Conservation (phyloP, 2,113 vertebrate genomes). For the Planiliza haematocheilus region DNA sequence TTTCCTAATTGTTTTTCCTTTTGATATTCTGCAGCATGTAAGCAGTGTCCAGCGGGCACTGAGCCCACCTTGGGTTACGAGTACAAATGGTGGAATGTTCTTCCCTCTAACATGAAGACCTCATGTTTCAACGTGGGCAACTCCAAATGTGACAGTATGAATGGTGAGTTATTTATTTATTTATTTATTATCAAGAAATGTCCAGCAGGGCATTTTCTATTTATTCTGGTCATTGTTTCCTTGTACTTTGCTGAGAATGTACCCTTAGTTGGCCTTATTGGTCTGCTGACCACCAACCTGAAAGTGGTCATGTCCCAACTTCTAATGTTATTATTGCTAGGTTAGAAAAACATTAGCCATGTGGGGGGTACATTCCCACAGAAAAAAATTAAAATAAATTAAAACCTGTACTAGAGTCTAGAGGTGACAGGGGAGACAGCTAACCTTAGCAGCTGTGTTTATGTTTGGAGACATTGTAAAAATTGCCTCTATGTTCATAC, state of each 20-base stretch:
- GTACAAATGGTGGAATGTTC: slow-evolving; percentile 98
- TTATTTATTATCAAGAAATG: background rate
- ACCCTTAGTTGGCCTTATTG: too few relatives aligned
- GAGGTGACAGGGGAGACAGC: too few relatives aligned
- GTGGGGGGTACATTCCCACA: too few relatives aligned
- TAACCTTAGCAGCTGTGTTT: too few relatives aligned
- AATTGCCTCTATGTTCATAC: too few relatives aligned
- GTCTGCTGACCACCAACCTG: too few relatives aligned
- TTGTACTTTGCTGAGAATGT: background rate
- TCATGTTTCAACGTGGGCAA: slow-evolving; percentile 98
- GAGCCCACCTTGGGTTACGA: slow-evolving; percentile 93
- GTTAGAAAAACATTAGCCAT: too few relatives aligned
- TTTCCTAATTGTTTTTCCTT: background rate
- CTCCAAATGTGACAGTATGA: slow-evolving; percentile 95
- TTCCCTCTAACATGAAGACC: slow-evolving; percentile 95
- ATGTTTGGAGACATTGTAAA: too few relatives aligned
- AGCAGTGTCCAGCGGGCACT: slow-evolving; percentile 91
- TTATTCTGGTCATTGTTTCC: background rate
- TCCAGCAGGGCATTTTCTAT: background rate
- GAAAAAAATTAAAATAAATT: too few relatives aligned
- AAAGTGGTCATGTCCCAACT: too few relatives aligned
- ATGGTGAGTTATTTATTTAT: slow-evolving; percentile 84
- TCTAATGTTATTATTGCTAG: too few relatives aligned
- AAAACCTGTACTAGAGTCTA: too few relatives aligned
- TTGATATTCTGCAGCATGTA: slow-evolving; percentile 83